Evolutionary conservation across 2,113 vertebrate genomes (phyloP), one percentile per base, ranked within the genome.

Genomic region (Phyllostomus discolor): DNA sequence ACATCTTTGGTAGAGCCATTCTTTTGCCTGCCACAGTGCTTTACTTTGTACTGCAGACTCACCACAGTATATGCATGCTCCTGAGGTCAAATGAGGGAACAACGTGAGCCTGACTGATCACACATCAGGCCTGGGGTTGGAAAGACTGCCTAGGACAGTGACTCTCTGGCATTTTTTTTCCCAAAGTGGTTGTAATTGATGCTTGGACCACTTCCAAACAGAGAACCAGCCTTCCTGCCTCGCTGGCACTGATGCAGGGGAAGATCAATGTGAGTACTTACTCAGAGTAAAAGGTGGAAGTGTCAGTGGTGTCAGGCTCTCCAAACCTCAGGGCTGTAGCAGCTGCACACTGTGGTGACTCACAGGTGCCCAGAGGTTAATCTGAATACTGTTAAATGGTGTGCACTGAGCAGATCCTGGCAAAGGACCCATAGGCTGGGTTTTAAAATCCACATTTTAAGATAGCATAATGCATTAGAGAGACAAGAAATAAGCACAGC

Each of bases 131-230:
- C 19, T 24, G 20, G 62, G 72, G 20, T 64, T 88, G n/a, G 72
- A 73, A 64, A 46, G 41, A 50, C 35, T 26, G 16, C 38, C 3
- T 2, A 24, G 64, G 26, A 69, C 35, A 31, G 35, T 14, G 10
- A 31, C 35, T 57, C 35, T 62, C 43, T 76, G n/a, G 16, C 43
- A 33, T 19, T 62, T 62, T 62, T 62, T 62, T 14, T 4, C 50
- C 84, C 57, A 15, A 85, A 94, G 67, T 89, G 73, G 35, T 52
- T 80, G 69, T 91, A 96, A 89, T 20, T 88, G 95, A 92, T 93
- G 28, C 43, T 41, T 89, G 86, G 90, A 52, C 35, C 35, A 46
- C 33, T 88, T 95, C 78, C 81, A 86, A 64, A 66, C 12, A 78
- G 66, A 87, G 52, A 73, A 24, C 66, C 20, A 78, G 38, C 33